Conservation (phyloP, 2,113 vertebrate species). For the Hypomesus transpacificus region DNA sequence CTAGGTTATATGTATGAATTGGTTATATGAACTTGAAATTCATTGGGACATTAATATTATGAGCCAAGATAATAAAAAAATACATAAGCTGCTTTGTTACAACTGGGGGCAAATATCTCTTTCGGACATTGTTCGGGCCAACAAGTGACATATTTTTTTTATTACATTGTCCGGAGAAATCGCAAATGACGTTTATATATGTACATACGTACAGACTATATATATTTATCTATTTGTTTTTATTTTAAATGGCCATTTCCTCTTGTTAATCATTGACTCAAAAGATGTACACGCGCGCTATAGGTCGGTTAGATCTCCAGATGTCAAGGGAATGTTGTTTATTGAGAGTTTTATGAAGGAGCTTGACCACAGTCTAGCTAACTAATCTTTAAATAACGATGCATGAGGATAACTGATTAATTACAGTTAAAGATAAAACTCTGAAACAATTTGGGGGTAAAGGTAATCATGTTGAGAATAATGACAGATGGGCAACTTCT, state of each 20-base stretch:
- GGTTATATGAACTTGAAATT: conserved; percentile 40
- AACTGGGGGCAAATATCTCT: neutral
- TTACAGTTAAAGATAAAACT: conserved; percentile 18
- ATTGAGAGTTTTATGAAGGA: neutral
- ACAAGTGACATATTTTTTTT: conserved; percentile 5
- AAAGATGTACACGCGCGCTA: neutral
- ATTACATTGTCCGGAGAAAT: neutral
- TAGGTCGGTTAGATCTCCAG: neutral
- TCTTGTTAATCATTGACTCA: conserved; percentile 1
- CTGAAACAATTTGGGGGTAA: conserved; percentile 33
- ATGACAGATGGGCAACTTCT: conserved; percentile 69
- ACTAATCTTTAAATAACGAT: too few species aligned
- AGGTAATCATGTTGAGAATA: conserved; percentile 50
- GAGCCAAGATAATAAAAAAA: too few species aligned
- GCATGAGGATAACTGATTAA: neutral
- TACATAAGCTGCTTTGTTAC: neutral
- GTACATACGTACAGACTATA: too few species aligned
- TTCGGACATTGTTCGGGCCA: neutral
- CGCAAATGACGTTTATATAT: neutral
- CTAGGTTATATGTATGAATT: conserved; percentile 32
- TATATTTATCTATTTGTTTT: neutral
- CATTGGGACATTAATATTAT: too few species aligned
- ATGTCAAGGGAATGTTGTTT: neutral
- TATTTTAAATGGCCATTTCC: neutral
- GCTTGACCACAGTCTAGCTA: too few species aligned